Evolutionary conservation across 2,888 invertebrate species (phyloP).

Genomic region (Omphaloscelis lunosa): DNA sequence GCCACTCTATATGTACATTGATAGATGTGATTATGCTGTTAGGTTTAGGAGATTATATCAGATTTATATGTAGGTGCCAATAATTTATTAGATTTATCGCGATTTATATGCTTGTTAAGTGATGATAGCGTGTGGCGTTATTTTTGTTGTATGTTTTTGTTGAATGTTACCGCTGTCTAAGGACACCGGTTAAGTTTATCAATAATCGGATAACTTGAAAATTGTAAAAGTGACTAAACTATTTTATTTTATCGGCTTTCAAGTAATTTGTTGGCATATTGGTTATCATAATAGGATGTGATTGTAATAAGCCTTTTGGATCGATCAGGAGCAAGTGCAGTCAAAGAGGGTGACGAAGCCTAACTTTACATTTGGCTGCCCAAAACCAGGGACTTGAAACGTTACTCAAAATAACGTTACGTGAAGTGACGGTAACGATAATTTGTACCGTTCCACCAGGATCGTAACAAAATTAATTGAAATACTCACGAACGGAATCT

Average conservation of each 20-base stretch:
- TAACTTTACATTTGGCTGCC: neutral
- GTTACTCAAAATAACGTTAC: no score
- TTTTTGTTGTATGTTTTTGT: constrained; percentile 10
- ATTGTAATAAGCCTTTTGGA: neutral
- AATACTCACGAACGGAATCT: no score
- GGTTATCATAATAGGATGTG: neutral
- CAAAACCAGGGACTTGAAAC: neutral
- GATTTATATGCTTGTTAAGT: neutral
- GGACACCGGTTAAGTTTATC: neutral
- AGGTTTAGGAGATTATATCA: constrained; percentile 30
- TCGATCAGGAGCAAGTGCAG: neutral
- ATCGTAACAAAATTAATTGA: no score
- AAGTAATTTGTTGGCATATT: neutral
- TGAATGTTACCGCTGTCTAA: constrained; percentile 4
- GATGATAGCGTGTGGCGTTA: constrained; percentile 26
- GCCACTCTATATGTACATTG: neutral
- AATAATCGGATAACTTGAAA: neutral
- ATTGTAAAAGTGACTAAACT: neutral
- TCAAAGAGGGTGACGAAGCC: neutral
- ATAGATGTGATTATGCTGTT: constrained; percentile 7
- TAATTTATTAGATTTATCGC: constrained; percentile 28
- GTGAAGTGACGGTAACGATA: no score
- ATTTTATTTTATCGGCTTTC: neutral
- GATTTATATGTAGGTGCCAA: constrained; percentile 26
- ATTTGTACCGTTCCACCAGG: no score